Evolutionary conservation across 2,888 invertebrate genomes (phyloP).

Genomic region (Drosophila austrosaltans): DNA sequence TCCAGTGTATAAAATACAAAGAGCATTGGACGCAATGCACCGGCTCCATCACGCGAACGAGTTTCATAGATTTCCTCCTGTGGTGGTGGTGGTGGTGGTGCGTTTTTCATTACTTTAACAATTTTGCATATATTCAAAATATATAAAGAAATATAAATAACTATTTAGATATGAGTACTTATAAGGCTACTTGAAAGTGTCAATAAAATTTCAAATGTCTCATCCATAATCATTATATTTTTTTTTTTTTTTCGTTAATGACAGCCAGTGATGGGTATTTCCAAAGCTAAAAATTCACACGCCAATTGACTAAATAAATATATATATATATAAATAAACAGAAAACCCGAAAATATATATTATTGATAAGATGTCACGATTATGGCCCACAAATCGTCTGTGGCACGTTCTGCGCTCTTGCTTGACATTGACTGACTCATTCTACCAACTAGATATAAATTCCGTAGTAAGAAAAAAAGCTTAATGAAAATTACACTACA

Average conservation of each 20-base stretch:
- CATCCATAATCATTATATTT: background rate
- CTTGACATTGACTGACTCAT: background rate
- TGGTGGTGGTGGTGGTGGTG: background rate
- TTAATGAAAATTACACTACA: background rate
- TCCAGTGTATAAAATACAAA: constrained; percentile 52
- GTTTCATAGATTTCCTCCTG: background rate
- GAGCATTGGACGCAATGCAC: constrained; percentile 30
- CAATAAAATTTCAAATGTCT: background rate
- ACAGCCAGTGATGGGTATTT: background rate
- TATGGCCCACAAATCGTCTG: constrained; percentile 3
- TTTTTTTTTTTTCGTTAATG: background rate
- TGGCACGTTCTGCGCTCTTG: constrained; percentile 1
- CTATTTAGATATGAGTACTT: too few species aligned
- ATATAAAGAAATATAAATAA: too few species aligned
- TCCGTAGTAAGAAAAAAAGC: background rate
- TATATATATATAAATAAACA: background rate
- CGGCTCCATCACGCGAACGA: background rate
- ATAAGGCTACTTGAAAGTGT: background rate
- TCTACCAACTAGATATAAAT: background rate
- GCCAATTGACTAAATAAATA: background rate
- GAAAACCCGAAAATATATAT: background rate
- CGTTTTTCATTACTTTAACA: background rate
- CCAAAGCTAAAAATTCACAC: constrained; percentile 5
- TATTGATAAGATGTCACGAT: constrained; percentile 10
- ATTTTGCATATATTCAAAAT: constrained; percentile 2